Percentiles rank a stretch among this genome's conserved stretches.
Conservation (phyloP, 1,140 invertebrate species). For the Cepaea nemoralis region DNA sequence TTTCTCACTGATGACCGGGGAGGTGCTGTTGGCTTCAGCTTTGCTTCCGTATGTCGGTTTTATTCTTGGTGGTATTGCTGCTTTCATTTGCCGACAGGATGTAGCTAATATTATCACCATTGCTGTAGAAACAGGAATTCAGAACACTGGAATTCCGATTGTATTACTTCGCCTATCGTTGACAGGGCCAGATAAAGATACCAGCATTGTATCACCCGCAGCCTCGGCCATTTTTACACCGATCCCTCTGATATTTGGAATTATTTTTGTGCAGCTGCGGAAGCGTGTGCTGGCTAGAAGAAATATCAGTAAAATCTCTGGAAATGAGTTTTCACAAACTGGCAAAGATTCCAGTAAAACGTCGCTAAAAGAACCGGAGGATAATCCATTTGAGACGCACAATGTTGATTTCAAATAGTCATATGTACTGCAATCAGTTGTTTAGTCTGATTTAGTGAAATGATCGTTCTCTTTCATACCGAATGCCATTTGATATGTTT, state of each 20-base stretch:
- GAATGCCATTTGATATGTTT: no score
- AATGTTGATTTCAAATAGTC: background rate
- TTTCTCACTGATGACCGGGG: slow-evolving; percentile 81
- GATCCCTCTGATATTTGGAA: slow-evolving; percentile 76
- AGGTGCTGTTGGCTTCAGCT: slow-evolving; percentile 82
- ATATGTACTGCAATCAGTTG: no score
- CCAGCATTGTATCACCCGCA: slow-evolving; percentile 70
- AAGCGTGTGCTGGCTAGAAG: background rate
- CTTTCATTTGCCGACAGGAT: slow-evolving; percentile 56
- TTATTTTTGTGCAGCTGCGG: slow-evolving; percentile 41
- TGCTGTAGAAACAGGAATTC: slow-evolving; percentile 75
- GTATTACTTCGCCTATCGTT: slow-evolving; percentile 72
- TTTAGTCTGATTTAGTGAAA: no score
- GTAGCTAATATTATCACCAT: slow-evolving; percentile 72
- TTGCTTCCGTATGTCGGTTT: slow-evolving; percentile 91
- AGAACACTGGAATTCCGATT: slow-evolving; percentile 73
- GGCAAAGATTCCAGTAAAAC: background rate
- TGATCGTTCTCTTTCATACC: no score
- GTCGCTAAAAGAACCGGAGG: background rate
- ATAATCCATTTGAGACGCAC: background rate
- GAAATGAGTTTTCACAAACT: background rate
- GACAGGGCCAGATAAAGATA: slow-evolving; percentile 71
- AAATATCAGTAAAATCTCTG: background rate
- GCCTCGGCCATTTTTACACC: slow-evolving; percentile 92
- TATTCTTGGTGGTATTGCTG: slow-evolving; percentile 77